Evolutionary conservation across 2,797 vertebrate species (phyloP), one percentile per base, ranked within the genome.

Genomic region (Synanceia verrucosa): DNA sequence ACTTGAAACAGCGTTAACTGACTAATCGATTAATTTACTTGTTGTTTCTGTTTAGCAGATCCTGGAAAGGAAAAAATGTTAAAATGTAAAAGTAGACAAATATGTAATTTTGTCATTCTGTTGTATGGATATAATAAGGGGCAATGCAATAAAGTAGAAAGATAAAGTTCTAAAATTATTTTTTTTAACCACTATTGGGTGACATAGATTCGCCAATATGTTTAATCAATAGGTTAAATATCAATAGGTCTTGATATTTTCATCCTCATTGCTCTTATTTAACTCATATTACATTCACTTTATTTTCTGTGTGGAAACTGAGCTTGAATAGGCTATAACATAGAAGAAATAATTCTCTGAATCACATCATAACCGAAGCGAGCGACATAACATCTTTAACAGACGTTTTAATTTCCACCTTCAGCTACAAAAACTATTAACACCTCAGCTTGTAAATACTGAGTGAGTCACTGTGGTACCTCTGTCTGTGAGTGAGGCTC

Each of bases 401-500:
- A 52, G 8, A 48, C 9, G 19, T 58, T 12, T 51, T 18, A 24
- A n/a, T 19, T 53, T 47, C 19, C 57, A 52, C 5, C 16, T 13
- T 57, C 9, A 63, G 10, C 23, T 11, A 5, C 9, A n/a, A 9
- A 18, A 48, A 8, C 8, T 24, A 43, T 7, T n/a, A 6, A 12
- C 18, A 6, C 18, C 34, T 14, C 19, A 7, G 53, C 24, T 13
- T 36, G 14, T 44, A 2, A 13, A 5, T 26, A 37, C 11, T 0
- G 12, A 26, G 57, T 53, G 23, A 16, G 26, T 11, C 23, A 8
- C n/a, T n/a, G 34, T 8, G 33, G 21, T 88, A 93, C 92, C 90
- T 92, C 79, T 84, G 83, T 71, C 65, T 78, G 70, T 79, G 76
- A 24, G 47, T 12, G 47, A 61, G 61, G 63, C 26, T 79, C 55